Conservation (phyloP, 2,888 invertebrate species). For the Phania funesta region DNA sequence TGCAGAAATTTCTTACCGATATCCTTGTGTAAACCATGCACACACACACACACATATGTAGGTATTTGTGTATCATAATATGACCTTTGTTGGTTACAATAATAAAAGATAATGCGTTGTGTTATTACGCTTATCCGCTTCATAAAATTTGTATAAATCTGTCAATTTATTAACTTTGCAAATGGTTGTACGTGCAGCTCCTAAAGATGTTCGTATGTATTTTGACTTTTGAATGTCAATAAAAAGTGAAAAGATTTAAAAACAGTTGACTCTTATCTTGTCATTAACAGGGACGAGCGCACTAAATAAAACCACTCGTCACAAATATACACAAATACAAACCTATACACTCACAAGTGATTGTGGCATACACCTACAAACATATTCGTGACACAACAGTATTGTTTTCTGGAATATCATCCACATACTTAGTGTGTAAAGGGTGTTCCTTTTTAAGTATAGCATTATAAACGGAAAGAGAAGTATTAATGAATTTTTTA, state of each 20-base stretch:
- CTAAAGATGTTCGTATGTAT: no score
- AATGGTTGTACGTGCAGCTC: no score
- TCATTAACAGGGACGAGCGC: conserved; percentile 20
- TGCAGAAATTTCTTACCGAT: no score
- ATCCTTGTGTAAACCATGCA: no score
- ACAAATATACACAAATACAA: not conserved
- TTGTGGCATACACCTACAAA: not conserved
- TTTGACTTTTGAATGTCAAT: conserved; percentile 14
- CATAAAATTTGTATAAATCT: conserved; percentile 16
- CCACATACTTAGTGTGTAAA: no score
- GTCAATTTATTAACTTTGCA: not conserved
- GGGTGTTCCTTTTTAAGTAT: no score
- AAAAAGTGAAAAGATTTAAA: conserved; percentile 39
- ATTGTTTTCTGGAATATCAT: no score
- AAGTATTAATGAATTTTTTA: no score
- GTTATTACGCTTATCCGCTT: conserved; percentile 16
- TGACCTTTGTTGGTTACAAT: not conserved
- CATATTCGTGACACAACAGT: not conserved
- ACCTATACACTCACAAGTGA: not conserved
- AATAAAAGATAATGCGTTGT: not conserved
- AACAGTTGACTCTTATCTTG: conserved; percentile 33
- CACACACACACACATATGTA: no score
- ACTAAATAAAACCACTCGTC: conserved; percentile 3
- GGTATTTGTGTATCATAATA: not conserved
- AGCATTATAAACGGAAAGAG: no score